These are phyloP conservation scores for Megalopta genalis DNA, from an alignment of 1,140 invertebrate species.

Conservation along the genomic window DNA sequence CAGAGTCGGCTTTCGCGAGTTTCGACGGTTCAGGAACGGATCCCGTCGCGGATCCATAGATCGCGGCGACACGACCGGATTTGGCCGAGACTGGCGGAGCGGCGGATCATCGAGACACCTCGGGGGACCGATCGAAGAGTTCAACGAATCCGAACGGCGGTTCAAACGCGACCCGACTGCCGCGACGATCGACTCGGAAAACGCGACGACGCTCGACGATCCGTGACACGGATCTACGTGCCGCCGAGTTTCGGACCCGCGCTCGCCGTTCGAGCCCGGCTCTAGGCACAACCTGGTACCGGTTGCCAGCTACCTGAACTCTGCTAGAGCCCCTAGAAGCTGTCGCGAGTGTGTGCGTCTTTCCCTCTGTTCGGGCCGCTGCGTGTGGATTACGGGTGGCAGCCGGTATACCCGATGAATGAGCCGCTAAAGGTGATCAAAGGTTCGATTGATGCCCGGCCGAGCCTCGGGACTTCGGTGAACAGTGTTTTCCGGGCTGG, in stretches of 20 bases:
- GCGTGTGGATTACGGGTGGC: neutral
- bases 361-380: neutral
- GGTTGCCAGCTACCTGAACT: neutral
- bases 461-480: neutral
- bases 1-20: too few relatives aligned
- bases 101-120: constrained; percentile 16
- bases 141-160: too few relatives aligned
- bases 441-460: neutral
- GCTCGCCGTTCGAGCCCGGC: constrained; percentile 18
- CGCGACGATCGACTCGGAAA: neutral
- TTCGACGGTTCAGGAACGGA: too few relatives aligned
- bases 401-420: neutral
- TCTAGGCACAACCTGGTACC: neutral
- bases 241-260: constrained; percentile 34
- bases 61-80: neutral
- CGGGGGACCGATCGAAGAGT: neutral
- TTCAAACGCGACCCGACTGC: neutral
- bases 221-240: constrained; percentile 33
- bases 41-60: neutral
- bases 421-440: neutral
- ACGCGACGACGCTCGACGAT: neutral
- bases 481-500: neutral
- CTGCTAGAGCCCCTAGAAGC: neutral
- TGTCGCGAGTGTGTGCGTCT: neutral
- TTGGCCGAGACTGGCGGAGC: neutral